Base-by-base conservation (phyloP, 2,888 invertebrate species). In the Microdon myrmicae region DNA sequence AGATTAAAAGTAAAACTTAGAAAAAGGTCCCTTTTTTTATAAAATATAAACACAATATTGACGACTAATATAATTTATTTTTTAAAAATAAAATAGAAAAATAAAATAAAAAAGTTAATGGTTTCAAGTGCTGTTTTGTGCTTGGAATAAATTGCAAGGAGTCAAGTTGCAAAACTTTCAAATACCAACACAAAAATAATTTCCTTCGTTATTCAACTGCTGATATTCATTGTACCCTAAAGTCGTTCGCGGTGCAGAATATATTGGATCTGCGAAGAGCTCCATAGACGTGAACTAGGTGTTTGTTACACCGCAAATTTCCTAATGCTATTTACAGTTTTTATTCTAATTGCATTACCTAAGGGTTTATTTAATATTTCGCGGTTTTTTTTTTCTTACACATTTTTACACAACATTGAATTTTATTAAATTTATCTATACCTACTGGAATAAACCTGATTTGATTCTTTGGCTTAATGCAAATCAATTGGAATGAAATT, bases 111-210 rank as follows among this genome's bases (percentile, higher is more conserved):
- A 34, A 7, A 8, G 4, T n/a, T 23, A 9, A 64, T 58, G 47
- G 53, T 51, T 64, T 64, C 64, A 64, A 64, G 64, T 64, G 64
- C 64, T 64, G 37, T 22, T 16, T 31, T 26, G 2, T 25, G 20
- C n/a, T 37, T 8, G 10, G 16, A 35, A 20, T 9, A 29, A 45
- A 19, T 31, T 38, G 34, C 10, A 28, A 41, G n/a, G n/a, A n/a
- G n/a, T n/a, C n/a, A 56, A 64, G 41, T 37, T 64, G 64, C 64
- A 64, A 64, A 58, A 64, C 64, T 64, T 64, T 64, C 64, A 64
- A 64, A 64, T 58, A 64, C 22, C 37, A 51, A 58, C 51, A 58
- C 41, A 37, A 53, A n/a, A 17, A 6, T 19, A 28, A 19, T 13
- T 22, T 22, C 7, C 32, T 38, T 23, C 34, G 2, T 26, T 8